phyloP scores from a whole-genome alignment of 2,113 vertebrate genomes.

The Lophotis ruficrista region DNA sequence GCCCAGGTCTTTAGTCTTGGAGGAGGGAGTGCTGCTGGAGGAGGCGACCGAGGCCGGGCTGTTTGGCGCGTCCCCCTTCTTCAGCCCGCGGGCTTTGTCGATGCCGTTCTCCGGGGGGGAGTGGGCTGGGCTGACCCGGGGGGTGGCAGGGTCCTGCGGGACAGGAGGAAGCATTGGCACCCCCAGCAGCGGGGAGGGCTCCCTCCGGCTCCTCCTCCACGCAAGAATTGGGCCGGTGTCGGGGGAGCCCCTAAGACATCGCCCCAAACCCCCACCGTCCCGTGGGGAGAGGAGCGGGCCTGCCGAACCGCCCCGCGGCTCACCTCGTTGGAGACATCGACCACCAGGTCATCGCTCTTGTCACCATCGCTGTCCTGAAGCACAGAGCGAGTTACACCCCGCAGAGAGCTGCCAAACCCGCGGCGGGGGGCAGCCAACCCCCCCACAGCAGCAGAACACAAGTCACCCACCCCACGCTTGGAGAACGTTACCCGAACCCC shows the following conservation, averaged over 20 bases:
- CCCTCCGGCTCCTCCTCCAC: background rate
- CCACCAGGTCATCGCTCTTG: slow-evolving; percentile 96
- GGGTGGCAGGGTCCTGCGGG: slow-evolving; percentile 88
- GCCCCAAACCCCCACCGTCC: rapidly evolving
- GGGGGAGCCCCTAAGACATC: background rate
- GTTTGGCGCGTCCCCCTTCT: slow-evolving; percentile 90
- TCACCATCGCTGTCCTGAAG: slow-evolving; percentile 95
- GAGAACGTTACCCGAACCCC: rapidly evolving
- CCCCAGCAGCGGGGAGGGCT: rapidly evolving
- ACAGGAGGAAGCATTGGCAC: background rate
- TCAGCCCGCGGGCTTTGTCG: slow-evolving; percentile 88
- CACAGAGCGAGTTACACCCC: background rate
- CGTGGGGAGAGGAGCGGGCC: rapidly evolving
- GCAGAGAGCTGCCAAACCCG: background rate
- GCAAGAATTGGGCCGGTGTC: rapidly evolving
- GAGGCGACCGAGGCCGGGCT: slow-evolving; percentile 95
- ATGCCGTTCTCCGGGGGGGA: slow-evolving; percentile 94
- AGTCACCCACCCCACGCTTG: rapidly evolving
- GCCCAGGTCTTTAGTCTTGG: slow-evolving; percentile 94
- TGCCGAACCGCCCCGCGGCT: rapidly evolving
- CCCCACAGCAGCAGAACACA: background rate
- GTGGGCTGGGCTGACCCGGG: slow-evolving; percentile 90
- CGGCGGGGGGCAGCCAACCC: background rate
- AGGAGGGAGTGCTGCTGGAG: slow-evolving; percentile 96
- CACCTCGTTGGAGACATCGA: slow-evolving; percentile 97